These are phyloP conservation scores for Poecilia wingei DNA, from an alignment of 2,797 vertebrate species.

Conservation along the genomic window DNA sequence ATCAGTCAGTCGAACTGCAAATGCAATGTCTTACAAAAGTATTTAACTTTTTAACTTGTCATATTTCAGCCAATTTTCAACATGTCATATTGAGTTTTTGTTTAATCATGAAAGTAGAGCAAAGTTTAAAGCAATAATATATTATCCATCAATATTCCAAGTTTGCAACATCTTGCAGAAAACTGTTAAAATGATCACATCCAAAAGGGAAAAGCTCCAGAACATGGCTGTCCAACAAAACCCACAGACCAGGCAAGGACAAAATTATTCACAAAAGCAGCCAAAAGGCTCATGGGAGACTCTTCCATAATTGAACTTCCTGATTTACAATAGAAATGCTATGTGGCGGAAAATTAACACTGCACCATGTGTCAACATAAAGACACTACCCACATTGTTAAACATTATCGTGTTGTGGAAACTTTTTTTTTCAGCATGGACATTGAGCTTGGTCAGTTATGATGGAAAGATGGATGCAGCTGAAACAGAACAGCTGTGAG, in stretches of 20 bases:
- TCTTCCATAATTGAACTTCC: background rate
- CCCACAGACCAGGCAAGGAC: background rate
- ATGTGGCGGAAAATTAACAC: background rate
- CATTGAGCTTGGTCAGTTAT: background rate
- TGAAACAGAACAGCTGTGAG: background rate
- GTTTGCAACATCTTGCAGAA: background rate
- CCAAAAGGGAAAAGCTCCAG: background rate
- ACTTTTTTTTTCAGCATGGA: background rate
- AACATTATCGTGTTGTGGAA: background rate
- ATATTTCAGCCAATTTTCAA: background rate
- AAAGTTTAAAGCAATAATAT: background rate
- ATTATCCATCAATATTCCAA: background rate
- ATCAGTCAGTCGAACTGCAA: background rate
- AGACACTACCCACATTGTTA: background rate
- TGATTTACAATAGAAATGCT: background rate
- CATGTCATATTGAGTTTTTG: background rate
- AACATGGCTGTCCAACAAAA: background rate
- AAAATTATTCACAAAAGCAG: background rate
- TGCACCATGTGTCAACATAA: background rate
- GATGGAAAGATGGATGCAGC: background rate
- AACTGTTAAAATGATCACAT: background rate
- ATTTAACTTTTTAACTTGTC: background rate
- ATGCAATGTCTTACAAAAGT: background rate
- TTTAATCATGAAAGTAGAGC: background rate
- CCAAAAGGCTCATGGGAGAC: background rate